Percentiles rank a stretch among this genome's conserved stretches.
Evolutionary conservation across 2,113 vertebrate genomes (phyloP).

Genomic region (Apteryx mantelli): DNA sequence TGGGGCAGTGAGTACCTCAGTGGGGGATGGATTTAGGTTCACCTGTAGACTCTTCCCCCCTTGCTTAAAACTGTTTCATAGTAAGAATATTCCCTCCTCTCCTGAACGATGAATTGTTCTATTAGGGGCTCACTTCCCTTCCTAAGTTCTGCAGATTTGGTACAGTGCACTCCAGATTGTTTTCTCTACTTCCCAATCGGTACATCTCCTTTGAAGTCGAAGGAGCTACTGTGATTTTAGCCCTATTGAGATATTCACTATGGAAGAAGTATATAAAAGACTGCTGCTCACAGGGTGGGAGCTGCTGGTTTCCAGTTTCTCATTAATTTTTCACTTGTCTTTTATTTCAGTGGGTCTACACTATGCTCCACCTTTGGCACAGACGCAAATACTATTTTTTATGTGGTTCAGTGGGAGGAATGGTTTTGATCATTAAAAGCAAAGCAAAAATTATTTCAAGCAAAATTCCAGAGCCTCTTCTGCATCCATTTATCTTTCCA

Average conservation of each 20-base stretch:
- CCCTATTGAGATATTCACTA: slow-evolving; percentile 45
- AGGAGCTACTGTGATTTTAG: slow-evolving; percentile 56
- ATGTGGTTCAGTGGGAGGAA: slow-evolving; percentile 65
- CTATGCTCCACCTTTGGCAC: slow-evolving; percentile 55
- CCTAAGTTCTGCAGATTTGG: neutral
- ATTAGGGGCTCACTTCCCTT: neutral
- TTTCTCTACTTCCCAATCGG: neutral
- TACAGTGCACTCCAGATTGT: neutral
- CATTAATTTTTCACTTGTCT: slow-evolving; percentile 63
- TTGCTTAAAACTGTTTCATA: neutral
- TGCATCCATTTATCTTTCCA: slow-evolving; percentile 58
- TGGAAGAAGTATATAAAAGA: slow-evolving; percentile 59
- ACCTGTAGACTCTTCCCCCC: neutral
- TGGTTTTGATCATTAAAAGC: slow-evolving; percentile 71
- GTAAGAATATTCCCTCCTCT: neutral
- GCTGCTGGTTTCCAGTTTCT: slow-evolving; percentile 52
- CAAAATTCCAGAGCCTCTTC: slow-evolving; percentile 50
- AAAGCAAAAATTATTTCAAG: slow-evolving; percentile 69
- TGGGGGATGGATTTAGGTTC: neutral
- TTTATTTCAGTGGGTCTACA: slow-evolving; percentile 45
- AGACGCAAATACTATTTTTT: slow-evolving; percentile 39
- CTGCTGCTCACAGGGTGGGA: slow-evolving; percentile 50
- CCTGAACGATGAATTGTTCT: neutral
- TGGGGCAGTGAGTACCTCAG: neutral
- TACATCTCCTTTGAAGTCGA: slow-evolving; percentile 59